Evolutionary conservation across 1,140 invertebrate species (phyloP).

Genomic region (Cyphomyrmex costatus): DNA sequence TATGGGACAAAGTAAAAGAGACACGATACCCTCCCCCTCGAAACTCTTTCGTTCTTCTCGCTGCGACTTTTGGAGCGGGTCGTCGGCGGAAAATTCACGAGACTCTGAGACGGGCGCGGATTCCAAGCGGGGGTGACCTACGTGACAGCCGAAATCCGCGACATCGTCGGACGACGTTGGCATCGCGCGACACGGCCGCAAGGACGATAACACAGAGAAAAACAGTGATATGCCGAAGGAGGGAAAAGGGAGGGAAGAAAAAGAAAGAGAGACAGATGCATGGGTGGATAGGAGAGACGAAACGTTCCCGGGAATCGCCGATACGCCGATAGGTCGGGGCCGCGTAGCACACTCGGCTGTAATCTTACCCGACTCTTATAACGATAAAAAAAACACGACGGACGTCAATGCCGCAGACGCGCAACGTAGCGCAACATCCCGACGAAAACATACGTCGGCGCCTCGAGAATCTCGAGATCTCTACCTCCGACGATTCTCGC

Average conservation of each 20-base stretch:
- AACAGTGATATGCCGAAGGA: background rate
- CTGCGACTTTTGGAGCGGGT: background rate
- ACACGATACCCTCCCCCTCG: background rate
- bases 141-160: constrained; percentile 34
- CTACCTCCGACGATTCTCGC: background rate
- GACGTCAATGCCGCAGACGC: constrained; percentile 12
- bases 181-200: constrained; percentile 18
- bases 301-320: background rate
- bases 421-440: background rate
- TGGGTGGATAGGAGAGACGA: background rate
- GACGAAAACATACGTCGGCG: constrained; percentile 21
- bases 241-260: no score
- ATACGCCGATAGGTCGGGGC: background rate
- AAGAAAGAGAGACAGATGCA: background rate
- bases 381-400: background rate
- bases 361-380: constrained; percentile 23
- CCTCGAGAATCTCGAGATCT: background rate
- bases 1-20: background rate
- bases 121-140: constrained; percentile 5
- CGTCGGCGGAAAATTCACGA: background rate
- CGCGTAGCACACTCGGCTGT: background rate
- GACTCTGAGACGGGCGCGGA: background rate
- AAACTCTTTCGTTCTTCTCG: background rate
- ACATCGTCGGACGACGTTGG: constrained; percentile 15
- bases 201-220: constrained; percentile 32